A percentile compares a stretch with the other conserved stretches of the same genome.
phyloP scores from a whole-genome alignment of 2,797 vertebrate species.

The Gymnothorax javanicus region DNA sequence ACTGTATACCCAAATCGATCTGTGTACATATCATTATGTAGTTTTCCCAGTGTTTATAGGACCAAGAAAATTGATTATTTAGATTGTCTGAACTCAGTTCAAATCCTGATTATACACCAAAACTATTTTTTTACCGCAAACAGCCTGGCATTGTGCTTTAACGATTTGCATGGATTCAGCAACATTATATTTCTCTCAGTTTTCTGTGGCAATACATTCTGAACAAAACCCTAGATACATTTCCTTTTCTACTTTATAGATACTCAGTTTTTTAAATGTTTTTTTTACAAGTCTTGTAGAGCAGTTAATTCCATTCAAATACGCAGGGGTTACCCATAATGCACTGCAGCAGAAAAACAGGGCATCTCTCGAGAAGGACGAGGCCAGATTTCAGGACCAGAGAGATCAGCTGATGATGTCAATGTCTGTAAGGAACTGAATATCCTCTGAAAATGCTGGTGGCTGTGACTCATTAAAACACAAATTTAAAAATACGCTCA shows the following conservation, averaged over 20 bases:
- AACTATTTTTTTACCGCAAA: background rate
- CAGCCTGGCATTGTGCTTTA: background rate
- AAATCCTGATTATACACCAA: background rate
- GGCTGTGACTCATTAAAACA: constrained; percentile 34
- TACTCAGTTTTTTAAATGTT: background rate
- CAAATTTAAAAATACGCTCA: constrained; percentile 30
- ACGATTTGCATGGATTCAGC: background rate
- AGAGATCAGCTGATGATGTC: background rate
- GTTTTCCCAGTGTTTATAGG: background rate
- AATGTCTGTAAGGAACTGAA: background rate
- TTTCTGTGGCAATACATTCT: background rate
- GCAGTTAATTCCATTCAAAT: background rate
- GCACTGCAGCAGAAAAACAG: background rate
- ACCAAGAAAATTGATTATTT: background rate
- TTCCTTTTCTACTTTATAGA: background rate
- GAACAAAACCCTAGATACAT: background rate
- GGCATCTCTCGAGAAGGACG: background rate
- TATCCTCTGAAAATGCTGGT: constrained; percentile 45
- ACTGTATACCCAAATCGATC: background rate
- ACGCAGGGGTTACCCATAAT: background rate
- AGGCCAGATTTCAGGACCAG: background rate
- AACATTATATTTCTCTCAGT: background rate
- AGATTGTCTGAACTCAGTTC: background rate
- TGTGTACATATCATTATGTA: background rate
- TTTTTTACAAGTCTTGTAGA: background rate